Conservation (phyloP, 2,888 invertebrate genomes). For the Scelioninae gen. 1 region DNA sequence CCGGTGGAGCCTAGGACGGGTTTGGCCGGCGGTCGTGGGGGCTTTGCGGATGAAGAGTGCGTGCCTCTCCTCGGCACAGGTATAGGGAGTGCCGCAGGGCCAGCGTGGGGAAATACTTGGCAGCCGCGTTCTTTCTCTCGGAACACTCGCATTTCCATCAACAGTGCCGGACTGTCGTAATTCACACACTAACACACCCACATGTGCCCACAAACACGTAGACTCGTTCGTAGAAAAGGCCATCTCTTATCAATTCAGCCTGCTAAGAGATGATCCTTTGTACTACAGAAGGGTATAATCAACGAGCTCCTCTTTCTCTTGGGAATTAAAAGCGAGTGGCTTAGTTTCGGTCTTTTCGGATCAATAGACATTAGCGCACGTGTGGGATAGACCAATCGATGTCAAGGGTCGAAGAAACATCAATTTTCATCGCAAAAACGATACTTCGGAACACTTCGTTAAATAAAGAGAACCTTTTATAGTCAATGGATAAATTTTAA, state of each 20-base stretch:
- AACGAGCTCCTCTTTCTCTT: conserved; percentile 9
- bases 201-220: conserved; percentile 22
- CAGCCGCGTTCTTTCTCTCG: conserved; percentile 61
- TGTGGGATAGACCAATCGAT: conserved; percentile 6
- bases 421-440: conserved; percentile 8
- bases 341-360: conserved; percentile 19
- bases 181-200: conserved; percentile 65
- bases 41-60: conserved; percentile 48
- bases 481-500: too few relatives aligned
- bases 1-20: conserved; percentile 58
- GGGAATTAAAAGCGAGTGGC: conserved; percentile 32
- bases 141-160: conserved; percentile 60
- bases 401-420: conserved; percentile 3
- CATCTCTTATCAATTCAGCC: conserved; percentile 53
- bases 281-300: conserved; percentile 39
- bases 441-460: neutral
- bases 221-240: conserved; percentile 47
- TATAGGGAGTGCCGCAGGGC: conserved; percentile 65
- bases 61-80: conserved; percentile 51
- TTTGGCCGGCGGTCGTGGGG: conserved; percentile 31
- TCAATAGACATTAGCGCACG: conserved; percentile 25
- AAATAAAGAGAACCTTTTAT: too few relatives aligned
- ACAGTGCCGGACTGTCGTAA: conserved; percentile 61
- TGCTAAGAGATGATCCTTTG: conserved; percentile 51
- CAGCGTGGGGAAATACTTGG: conserved; percentile 65